phyloP scores from a whole-genome alignment of 2,888 invertebrate genomes.

The Ryuthela nishihirai region DNA sequence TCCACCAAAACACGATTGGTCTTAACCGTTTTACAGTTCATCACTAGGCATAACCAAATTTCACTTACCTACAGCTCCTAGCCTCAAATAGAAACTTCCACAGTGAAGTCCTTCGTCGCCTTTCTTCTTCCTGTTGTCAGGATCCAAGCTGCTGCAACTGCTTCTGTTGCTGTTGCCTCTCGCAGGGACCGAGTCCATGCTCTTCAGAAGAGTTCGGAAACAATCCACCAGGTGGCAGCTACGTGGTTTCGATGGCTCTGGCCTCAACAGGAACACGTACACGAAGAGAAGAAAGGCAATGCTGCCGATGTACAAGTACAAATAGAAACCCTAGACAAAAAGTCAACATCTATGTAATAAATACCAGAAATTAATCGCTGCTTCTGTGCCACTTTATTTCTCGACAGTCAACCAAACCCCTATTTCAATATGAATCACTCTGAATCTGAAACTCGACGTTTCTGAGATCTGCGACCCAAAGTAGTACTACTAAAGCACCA shows the following conservation, averaged over 20 bases:
- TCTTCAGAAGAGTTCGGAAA: neutral
- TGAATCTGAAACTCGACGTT: no score
- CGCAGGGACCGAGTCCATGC: conserved; percentile 1
- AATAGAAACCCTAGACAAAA: conserved; percentile 68
- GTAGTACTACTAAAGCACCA: no score
- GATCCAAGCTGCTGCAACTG: conserved; percentile 4
- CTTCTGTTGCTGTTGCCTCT: conserved; percentile 1
- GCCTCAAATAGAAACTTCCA: conserved; percentile 85
- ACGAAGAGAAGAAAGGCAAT: conserved; percentile 79
- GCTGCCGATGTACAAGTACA: conserved; percentile 80
- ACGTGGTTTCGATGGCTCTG: conserved; percentile 16
- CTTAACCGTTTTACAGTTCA: neutral
- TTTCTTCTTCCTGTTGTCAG: conserved; percentile 1
- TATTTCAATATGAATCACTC: no score
- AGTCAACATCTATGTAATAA: no score
- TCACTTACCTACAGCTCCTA: conserved; percentile 79
- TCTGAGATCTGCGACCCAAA: no score
- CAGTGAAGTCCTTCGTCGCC: conserved; percentile 59
- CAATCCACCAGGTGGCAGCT: neutral
- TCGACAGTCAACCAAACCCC: no score
- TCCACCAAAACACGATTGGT: neutral
- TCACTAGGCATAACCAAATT: neutral
- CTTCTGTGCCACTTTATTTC: no score
- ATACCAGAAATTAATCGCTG: no score
- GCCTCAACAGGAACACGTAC: conserved; percentile 55